Conservation (phyloP, 2,888 invertebrate genomes). For the Frankliniella fusca region DNA sequence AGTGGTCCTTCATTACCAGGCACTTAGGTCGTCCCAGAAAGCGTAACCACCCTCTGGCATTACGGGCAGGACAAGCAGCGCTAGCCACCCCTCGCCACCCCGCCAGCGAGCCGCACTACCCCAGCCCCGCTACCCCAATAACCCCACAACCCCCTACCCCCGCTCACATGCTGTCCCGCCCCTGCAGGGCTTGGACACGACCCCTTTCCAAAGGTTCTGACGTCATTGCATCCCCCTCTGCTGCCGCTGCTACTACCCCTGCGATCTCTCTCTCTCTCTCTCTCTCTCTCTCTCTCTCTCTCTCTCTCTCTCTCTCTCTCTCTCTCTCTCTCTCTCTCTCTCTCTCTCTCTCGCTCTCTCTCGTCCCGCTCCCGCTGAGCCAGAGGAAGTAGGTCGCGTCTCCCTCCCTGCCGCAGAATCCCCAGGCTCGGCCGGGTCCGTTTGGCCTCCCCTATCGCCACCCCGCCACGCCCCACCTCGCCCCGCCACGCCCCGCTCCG, state of each 20-base stretch:
- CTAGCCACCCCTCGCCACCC: not conserved
- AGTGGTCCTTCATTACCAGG: constrained; percentile 15
- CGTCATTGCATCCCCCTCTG: not conserved
- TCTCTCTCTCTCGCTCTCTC: not conserved
- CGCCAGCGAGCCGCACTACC: not conserved
- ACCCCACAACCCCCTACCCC: not conserved
- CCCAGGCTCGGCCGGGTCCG: too few species aligned
- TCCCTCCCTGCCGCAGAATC: not conserved
- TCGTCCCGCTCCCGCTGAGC: not conserved
- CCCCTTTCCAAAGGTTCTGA: not conserved
- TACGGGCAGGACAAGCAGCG: not conserved
- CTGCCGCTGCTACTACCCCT: too few species aligned
- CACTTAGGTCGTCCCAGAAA: constrained; percentile 16
- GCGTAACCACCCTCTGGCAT: not conserved
- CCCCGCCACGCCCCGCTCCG: too few species aligned
- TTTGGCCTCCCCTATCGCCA: too few species aligned
- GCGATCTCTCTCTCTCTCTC: not conserved
- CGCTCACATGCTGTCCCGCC: not conserved
- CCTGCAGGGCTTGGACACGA: not conserved
- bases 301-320: not conserved
- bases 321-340: not conserved
- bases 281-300: not conserved
- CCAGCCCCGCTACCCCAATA: not conserved
- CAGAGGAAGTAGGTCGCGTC: constrained; percentile 7
- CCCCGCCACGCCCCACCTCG: too few species aligned